These are phyloP conservation scores for Ciconia maguari DNA, from an alignment of 2,113 vertebrate species.

Conservation along the genomic window DNA sequence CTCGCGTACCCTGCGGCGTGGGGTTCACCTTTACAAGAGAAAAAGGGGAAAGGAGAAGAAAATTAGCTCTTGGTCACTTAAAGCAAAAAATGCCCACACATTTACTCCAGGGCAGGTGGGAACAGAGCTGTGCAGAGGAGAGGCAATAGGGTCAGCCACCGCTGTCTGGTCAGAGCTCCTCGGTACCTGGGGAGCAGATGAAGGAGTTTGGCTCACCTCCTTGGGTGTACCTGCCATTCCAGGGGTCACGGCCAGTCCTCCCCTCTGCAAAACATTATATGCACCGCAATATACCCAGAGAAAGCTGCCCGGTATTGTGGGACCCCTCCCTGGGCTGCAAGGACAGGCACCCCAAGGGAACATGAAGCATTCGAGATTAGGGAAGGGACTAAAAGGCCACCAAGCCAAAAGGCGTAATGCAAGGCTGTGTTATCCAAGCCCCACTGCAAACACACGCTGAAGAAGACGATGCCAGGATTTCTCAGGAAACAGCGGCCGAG, in stretches of 20 bases:
- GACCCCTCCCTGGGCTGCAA: not conserved
- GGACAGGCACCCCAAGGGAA: not conserved
- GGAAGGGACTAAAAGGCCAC: not conserved
- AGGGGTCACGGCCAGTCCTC: fast-evolving
- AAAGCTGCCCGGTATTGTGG: not conserved
- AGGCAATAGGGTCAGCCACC: fast-evolving
- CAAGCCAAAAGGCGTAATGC: not conserved
- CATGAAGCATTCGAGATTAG: not conserved
- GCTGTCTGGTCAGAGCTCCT: fast-evolving
- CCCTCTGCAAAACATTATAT: not conserved
- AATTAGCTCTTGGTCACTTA: not conserved
- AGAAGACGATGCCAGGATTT: not conserved
- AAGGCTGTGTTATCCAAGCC: not conserved
- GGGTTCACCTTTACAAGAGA: slow-evolving; percentile 82
- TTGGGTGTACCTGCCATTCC: not conserved
- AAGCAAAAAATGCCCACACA: not conserved
- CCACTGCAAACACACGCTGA: not conserved
- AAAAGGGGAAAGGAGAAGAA: not conserved
- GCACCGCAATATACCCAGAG: no score
- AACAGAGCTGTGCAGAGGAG: not conserved
- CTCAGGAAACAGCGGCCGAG: not conserved
- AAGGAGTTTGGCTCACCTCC: not conserved
- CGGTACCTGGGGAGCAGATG: not conserved
- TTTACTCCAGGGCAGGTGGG: no score
- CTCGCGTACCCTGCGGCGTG: slow-evolving; percentile 85